Conservation (phyloP, 1,140 invertebrate genomes). For the Phortica variegata region DNA sequence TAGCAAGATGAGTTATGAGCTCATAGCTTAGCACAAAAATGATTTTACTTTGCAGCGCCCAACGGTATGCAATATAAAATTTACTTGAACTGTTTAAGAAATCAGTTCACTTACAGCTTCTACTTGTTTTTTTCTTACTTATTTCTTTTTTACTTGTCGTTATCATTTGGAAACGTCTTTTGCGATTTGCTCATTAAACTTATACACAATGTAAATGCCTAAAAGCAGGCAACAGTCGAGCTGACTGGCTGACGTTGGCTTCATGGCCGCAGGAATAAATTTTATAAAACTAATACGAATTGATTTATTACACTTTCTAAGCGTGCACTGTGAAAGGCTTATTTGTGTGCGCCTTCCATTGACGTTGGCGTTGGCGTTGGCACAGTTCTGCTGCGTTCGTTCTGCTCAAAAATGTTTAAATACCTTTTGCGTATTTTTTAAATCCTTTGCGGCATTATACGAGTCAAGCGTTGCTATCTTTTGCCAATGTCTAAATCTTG, state of each 20-base stretch:
- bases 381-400: slow-evolving; percentile 5
- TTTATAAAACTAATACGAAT: slow-evolving; percentile 58
- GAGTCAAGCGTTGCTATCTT: slow-evolving; percentile 18
- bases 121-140: slow-evolving; percentile 33
- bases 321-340: slow-evolving; percentile 8
- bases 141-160: not conserved
- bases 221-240: slow-evolving; percentile 9
- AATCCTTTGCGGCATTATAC: slow-evolving; percentile 14
- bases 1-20: slow-evolving; percentile 9
- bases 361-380: slow-evolving; percentile 1
- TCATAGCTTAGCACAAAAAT: slow-evolving; percentile 13
- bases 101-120: no score
- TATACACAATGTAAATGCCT: slow-evolving; percentile 3
- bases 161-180: slow-evolving; percentile 41
- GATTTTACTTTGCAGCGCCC: no score
- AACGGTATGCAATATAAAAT: no score
- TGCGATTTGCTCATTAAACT: slow-evolving; percentile 47
- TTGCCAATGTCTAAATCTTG: slow-evolving; percentile 45
- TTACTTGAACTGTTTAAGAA: no score
- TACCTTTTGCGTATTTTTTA: slow-evolving; percentile 22
- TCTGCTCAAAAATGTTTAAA: slow-evolving; percentile 35
- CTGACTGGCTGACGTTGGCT: not conserved
- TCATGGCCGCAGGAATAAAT: slow-evolving; percentile 50
- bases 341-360: slow-evolving; percentile 5
- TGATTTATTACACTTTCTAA: slow-evolving; percentile 53